A percentile compares a stretch with the other conserved stretches of the same genome.
phyloP scores from a whole-genome alignment of 92 coral and sea anemone species.

The Palythoa grandis region DNA sequence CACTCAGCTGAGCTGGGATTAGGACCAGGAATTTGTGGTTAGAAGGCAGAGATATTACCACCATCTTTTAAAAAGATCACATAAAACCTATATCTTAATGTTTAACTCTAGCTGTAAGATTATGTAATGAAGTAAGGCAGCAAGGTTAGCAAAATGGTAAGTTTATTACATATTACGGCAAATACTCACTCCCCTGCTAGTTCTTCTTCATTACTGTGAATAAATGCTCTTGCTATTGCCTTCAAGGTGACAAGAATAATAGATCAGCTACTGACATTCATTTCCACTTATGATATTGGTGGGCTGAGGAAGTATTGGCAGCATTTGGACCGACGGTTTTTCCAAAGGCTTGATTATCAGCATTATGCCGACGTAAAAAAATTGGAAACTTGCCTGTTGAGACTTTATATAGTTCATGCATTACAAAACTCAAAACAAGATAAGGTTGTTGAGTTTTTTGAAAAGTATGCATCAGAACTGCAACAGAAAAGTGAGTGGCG shows the following conservation, averaged over 20 bases:
- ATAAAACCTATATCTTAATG: no score
- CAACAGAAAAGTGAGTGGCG: slow-evolving; percentile 94
- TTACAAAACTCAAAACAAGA: slow-evolving; percentile 92
- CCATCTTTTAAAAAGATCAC: no score
- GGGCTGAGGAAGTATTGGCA: slow-evolving; percentile 91
- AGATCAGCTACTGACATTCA: slow-evolving; percentile 84
- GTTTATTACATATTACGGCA: no score
- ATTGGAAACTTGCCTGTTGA: slow-evolving; percentile 88
- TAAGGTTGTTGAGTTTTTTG: slow-evolving; percentile 94
- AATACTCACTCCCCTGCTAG: no score
- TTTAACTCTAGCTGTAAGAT: no score
- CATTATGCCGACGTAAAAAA: slow-evolving; percentile 89
- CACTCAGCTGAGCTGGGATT: no score
- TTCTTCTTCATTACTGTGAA: background rate
- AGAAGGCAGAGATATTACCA: no score
- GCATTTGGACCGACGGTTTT: slow-evolving; percentile 81
- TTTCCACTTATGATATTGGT: slow-evolving; percentile 76
- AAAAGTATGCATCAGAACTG: slow-evolving; percentile 91
- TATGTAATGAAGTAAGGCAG: no score
- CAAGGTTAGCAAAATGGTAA: no score
- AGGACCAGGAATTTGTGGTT: no score
- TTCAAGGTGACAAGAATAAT: slow-evolving; percentile 89
- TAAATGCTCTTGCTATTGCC: background rate
- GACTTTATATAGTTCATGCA: slow-evolving; percentile 91
- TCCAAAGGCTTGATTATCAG: slow-evolving; percentile 88